phyloP scores from a whole-genome alignment of 2,888 invertebrate genomes.

The Deilephila elpenor region DNA sequence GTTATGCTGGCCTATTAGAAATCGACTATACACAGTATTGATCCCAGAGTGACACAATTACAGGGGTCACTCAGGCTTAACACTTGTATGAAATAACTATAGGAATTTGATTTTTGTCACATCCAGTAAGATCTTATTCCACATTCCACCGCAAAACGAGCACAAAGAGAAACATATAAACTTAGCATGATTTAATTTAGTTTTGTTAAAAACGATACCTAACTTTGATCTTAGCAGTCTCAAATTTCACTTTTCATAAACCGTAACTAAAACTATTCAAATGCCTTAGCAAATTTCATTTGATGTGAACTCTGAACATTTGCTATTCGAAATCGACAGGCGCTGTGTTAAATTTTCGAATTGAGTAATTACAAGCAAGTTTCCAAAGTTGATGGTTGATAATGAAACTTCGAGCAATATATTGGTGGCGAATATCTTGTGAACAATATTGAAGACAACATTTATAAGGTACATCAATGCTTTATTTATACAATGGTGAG shows the following conservation, averaged over 20 bases:
- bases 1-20: no score
- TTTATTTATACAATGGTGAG: background rate
- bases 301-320: constrained; percentile 10
- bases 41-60: no score
- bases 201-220: constrained; percentile 54
- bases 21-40: no score
- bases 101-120: constrained; percentile 13
- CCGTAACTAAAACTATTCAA: background rate
- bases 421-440: background rate
- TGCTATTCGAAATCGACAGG: constrained; percentile 28
- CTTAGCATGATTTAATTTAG: constrained; percentile 61
- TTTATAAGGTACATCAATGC: background rate
- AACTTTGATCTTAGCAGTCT: constrained; percentile 29
- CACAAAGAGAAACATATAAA: constrained; percentile 50
- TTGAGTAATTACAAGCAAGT: constrained; percentile 2
- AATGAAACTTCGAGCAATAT: background rate
- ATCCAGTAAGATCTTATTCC: constrained; percentile 32
- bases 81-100: no score
- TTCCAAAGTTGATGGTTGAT: background rate
- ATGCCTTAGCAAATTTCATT: constrained; percentile 11
- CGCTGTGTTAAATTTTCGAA: constrained; percentile 7
- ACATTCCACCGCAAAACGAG: constrained; percentile 44
- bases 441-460: background rate
- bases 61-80: no score
- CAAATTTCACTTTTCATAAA: constrained; percentile 6